phyloP scores from a whole-genome alignment of 2,113 vertebrate genomes.

The Meriones unguiculatus region DNA sequence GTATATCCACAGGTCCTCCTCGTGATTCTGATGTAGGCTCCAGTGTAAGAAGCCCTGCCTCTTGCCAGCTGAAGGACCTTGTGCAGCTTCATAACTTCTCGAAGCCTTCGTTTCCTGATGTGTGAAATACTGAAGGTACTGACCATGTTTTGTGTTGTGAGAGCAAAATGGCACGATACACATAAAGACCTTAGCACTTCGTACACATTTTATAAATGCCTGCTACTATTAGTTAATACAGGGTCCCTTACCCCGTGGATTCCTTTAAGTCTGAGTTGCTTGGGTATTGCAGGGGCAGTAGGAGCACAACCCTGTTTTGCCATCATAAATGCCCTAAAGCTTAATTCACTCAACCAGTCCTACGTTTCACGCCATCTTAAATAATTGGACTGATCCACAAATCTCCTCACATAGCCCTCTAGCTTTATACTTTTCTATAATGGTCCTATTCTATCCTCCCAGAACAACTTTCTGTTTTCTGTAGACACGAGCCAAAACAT shows the following conservation, averaged over 20 bases:
- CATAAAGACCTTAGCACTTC: neutral
- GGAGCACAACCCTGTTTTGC: neutral
- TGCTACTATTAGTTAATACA: neutral
- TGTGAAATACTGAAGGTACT: slow-evolving; percentile 18
- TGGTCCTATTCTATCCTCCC: neutral
- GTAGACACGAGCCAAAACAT: neutral
- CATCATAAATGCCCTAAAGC: neutral
- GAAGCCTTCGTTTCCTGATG: slow-evolving; percentile 1
- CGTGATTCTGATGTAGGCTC: neutral
- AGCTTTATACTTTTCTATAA: neutral
- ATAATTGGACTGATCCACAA: neutral
- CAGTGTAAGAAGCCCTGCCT: neutral
- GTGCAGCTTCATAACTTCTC: neutral
- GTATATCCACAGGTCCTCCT: neutral
- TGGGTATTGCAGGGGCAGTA: neutral
- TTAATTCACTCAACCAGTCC: neutral
- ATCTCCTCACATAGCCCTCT: neutral
- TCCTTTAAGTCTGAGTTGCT: neutral
- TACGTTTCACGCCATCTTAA: slow-evolving; percentile 5
- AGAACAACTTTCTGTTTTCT: slow-evolving; percentile 18
- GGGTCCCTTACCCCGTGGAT: neutral
- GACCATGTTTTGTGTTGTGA: neutral
- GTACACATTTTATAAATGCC: neutral
- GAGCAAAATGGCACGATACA: slow-evolving; percentile 13
- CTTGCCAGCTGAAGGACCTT: neutral